Conservation (phyloP, 1,140 invertebrate genomes). For the Paracyclopina nana region DNA sequence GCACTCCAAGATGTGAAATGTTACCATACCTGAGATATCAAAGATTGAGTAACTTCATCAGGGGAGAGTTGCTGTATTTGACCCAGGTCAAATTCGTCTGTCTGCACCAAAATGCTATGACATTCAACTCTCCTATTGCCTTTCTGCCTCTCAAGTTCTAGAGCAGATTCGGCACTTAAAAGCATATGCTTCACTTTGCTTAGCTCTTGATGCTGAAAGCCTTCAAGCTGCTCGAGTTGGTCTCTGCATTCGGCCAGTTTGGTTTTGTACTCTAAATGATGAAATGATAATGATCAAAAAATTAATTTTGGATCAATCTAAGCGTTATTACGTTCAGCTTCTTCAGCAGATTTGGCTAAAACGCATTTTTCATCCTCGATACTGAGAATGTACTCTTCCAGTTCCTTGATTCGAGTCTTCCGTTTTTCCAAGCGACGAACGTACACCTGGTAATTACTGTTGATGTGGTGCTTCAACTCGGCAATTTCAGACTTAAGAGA, state of each 20-base stretch:
- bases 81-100: too few species aligned
- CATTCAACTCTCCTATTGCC: too few species aligned
- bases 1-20: too few species aligned
- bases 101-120: too few species aligned
- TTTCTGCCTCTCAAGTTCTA: background rate
- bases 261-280: background rate
- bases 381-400: slow-evolving; percentile 1
- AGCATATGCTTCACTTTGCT: slow-evolving; percentile 14
- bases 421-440: slow-evolving; percentile 2
- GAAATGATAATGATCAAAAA: background rate
- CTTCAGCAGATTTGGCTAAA: background rate
- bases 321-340: too few species aligned
- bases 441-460: slow-evolving; percentile 5
- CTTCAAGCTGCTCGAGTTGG: slow-evolving; percentile 5
- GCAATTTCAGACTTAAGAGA: background rate
- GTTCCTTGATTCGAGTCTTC: slow-evolving; percentile 5
- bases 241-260: slow-evolving; percentile 5
- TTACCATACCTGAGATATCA: too few species aligned
- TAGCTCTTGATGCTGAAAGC: slow-evolving; percentile 10
- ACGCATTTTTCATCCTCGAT: background rate
- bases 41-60: too few species aligned
- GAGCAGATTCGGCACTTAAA: background rate
- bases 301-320: too few species aligned
- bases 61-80: too few species aligned
- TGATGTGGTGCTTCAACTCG: slow-evolving; percentile 3